Percentiles rank a stretch among this genome's conserved stretches.
These are phyloP conservation scores for Drosophila rufa DNA, from an alignment of 1,140 invertebrate genomes.

Conservation along the genomic window DNA sequence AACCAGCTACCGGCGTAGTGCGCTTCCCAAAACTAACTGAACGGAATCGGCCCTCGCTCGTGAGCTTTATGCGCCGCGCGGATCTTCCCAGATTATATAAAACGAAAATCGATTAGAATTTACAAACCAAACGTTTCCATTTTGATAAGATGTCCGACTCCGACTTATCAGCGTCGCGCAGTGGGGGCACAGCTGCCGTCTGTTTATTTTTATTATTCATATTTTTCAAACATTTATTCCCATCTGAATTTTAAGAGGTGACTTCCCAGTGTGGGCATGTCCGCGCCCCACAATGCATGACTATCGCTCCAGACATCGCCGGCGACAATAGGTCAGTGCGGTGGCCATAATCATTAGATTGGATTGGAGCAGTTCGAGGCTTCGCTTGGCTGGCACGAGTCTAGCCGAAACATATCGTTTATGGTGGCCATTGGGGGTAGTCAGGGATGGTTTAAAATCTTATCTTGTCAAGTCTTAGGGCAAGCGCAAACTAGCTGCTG, in stretches of 20 bases:
- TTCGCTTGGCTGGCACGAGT: constrained; percentile 21
- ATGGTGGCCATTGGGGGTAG: constrained; percentile 3
- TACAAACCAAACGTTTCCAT: constrained; percentile 58
- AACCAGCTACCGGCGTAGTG: constrained; percentile 9
- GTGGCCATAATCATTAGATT: background rate
- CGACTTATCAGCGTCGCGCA: constrained; percentile 9
- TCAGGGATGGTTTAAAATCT: constrained; percentile 5
- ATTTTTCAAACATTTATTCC: constrained; percentile 4
- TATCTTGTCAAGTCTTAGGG: background rate
- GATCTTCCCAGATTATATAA: constrained; percentile 40
- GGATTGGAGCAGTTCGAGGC: background rate
- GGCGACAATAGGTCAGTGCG: constrained; percentile 21
- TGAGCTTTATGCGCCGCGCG: constrained; percentile 28
- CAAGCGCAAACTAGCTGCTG: no score
- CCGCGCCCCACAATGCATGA: background rate
- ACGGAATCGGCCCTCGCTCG: background rate
- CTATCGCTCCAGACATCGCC: constrained; percentile 6
- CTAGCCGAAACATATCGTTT: constrained; percentile 10
- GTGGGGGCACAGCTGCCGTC: constrained; percentile 19
- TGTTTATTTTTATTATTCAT: constrained; percentile 4
- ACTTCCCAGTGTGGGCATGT: constrained; percentile 12
- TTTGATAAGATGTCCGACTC: constrained; percentile 50
- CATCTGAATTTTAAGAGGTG: constrained; percentile 17
- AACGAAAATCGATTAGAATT: constrained; percentile 38
- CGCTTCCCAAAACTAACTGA: constrained; percentile 38